Evolutionary conservation across 2,888 invertebrate species (phyloP), one percentile per base, ranked within the genome.

Genomic region (Scotopteryx bipunctaria): DNA sequence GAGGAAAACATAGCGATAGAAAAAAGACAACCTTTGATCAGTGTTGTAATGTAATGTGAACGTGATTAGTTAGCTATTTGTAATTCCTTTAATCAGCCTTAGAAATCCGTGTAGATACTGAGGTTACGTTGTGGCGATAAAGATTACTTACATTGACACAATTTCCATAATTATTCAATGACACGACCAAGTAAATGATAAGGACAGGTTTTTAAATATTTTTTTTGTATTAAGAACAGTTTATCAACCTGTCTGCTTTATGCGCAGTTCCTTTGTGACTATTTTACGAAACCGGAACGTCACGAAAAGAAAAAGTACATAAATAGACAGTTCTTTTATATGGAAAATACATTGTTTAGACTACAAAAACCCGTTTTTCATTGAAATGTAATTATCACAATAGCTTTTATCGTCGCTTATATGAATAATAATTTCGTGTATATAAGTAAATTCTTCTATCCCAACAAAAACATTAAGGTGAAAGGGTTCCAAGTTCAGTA

Each of bases 1-100:
- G 3, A 27, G 33, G 40, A 33, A 41, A 35, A 41, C 13, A 6
- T 8, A 15, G 19, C 21, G 3, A 11, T 6, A 45, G 8, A 32
- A 25, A 46, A 46, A 46, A 45, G 6, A 13, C 15, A 25, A 47
- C 33, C 47, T 46, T 46, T 40, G 47, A 33, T 27, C 19, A 23
- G 17, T 36, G 29, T 21, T 29, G 6, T 9, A 27, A 4, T 27
- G 2, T 27, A 11, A 11, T 27, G 9, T 27, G 11, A 11, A 27
- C 27, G 11, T 27, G 4, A 11, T 11, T 11, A 27, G 9, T 11
- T 11, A 38, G 32, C 21, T 13, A 23, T 17, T 45, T 36, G 15
- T 38, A 38, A 46, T 46, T 21, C 14, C 36, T 29, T 19, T 38
- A 33, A 33, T 33, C 33, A 15, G 32, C 21, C 19, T 38, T 36